Conservation (phyloP, 23 tunicate genomes). For the Aplidium turbinatum region DNA sequence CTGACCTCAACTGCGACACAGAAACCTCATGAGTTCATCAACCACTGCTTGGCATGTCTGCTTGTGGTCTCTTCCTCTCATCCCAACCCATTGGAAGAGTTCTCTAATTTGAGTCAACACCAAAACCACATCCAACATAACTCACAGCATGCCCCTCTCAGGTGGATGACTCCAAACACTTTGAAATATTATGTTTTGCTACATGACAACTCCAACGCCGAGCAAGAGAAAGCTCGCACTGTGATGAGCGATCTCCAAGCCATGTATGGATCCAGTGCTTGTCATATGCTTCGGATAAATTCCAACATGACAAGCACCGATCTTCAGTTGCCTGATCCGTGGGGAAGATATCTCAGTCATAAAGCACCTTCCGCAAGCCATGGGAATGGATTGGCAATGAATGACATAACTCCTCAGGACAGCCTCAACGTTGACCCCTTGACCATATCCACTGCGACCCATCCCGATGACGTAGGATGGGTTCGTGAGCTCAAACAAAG, state of each 20-base stretch:
- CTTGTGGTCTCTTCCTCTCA: conserved; percentile 87
- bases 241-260: conserved; percentile 67
- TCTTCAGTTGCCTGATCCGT: conserved; percentile 66
- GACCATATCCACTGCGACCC: conserved; percentile 25
- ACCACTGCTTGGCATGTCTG: conserved; percentile 71
- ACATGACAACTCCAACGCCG: conserved; percentile 73
- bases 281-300: conserved; percentile 66
- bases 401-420: not conserved
- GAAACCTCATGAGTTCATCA: conserved; percentile 73
- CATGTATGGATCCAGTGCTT: conserved; percentile 60
- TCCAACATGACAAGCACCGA: conserved; percentile 46
- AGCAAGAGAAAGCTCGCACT: conserved; percentile 50
- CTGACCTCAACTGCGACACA: conserved; percentile 54
- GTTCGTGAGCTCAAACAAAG: conserved; percentile 42
- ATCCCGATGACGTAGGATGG: conserved; percentile 36
- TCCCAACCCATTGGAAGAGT: conserved; percentile 87
- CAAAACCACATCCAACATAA: conserved; percentile 88
- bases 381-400: conserved; percentile 29
- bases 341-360: conserved; percentile 52
- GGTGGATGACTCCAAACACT: conserved; percentile 97
- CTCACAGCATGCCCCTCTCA: conserved; percentile 19
- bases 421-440: conserved; percentile 16
- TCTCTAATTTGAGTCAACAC: conserved; percentile 71
- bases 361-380: not conserved
- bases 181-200: conserved; percentile 84